Base-by-base conservation (phyloP, 2,888 invertebrate genomes). In the Luffia ferchaultella region DNA sequence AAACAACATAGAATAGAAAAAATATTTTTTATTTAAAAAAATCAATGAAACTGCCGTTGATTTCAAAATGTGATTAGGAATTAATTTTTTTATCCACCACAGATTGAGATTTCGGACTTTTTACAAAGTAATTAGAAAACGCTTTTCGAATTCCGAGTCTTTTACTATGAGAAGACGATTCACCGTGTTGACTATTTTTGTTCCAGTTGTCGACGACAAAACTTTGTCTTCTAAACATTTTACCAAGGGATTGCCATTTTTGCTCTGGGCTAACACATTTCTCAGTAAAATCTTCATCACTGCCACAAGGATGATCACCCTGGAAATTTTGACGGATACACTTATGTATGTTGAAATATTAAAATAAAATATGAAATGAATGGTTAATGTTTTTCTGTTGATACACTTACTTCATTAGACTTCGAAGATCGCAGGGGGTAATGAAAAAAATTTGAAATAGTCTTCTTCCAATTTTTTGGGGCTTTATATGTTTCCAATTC, bases 211-310 rank as follows among this genome's bases (percentile, higher is more conserved):
- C 80, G 18, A 60, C 68, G 55, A 76, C 72, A 30, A 7, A 30
- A 60, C 75, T 79, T 67, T 80, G 79, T 48, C 83, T 80, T 55
- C 75, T 67, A 57, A 83, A 83, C 47, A 82, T 71, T 68, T 83
- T 83, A 0, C 83, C 83, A 55, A 83, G 59, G 30, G 82, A 82
- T 59, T 83, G 83, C 82, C 83, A 83, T 60, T 82, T 83, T 57
- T 78, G 82, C 54, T 83, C 82, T 46, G 72, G 69, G 53, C 60
- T 68, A 50, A 79, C 60, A 60, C 74, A 72, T 59, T 76, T 76
- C 42, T 70, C 71, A 42, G 73, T 72, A 57, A 76, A 77, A 53
- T 69, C 66, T 57, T 75, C 73, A 55, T 73, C 65, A 55, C 72
- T 80, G 45, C 62, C 74, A 12, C 73, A 70, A 47, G 77, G 73